Conservation (phyloP, 2,888 invertebrate genomes). For the Lycocerus yunnanus region DNA sequence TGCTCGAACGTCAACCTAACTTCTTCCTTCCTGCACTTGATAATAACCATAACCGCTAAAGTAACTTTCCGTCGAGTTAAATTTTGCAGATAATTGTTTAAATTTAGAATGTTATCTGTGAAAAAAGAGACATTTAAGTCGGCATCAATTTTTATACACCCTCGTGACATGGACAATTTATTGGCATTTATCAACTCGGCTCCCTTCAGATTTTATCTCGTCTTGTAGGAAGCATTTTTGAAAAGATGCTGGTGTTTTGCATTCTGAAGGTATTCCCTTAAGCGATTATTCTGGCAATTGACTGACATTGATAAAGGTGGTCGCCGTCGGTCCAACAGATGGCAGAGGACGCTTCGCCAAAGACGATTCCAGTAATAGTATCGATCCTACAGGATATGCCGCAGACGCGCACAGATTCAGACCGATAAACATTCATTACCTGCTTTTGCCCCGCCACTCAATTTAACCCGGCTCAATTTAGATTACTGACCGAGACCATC, state of each 20-base stretch:
- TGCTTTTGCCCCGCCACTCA: slow-evolving; percentile 50
- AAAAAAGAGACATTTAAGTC: slow-evolving; percentile 26
- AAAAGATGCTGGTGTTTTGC: slow-evolving; percentile 38
- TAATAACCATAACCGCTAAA: slow-evolving; percentile 26
- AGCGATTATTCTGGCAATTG: slow-evolving; percentile 45
- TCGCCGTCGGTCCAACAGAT: slow-evolving; percentile 33
- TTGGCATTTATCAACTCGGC: slow-evolving; percentile 39
- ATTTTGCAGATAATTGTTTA: slow-evolving; percentile 35
- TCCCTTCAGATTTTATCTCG: slow-evolving; percentile 39
- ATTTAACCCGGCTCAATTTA: slow-evolving; percentile 55
- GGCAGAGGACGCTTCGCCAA: slow-evolving; percentile 32
- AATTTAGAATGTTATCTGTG: slow-evolving; percentile 34
- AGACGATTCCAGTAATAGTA: slow-evolving; percentile 40
- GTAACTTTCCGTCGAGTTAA: slow-evolving; percentile 22
- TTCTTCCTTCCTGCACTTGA: slow-evolving; percentile 26
- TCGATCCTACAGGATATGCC: slow-evolving; percentile 38
- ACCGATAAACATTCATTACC: slow-evolving; percentile 56
- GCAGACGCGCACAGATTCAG: slow-evolving; percentile 50
- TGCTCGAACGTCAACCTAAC: slow-evolving; percentile 22
- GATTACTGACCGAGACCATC: slow-evolving; percentile 52
- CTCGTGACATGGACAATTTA: slow-evolving; percentile 41
- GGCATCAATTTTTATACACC: slow-evolving; percentile 31
- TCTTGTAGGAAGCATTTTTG: slow-evolving; percentile 33
- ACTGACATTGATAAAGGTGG: slow-evolving; percentile 44
- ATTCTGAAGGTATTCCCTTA: slow-evolving; percentile 41